phyloP scores from a whole-genome alignment of 2,113 vertebrate genomes.

The Egretta garzetta region DNA sequence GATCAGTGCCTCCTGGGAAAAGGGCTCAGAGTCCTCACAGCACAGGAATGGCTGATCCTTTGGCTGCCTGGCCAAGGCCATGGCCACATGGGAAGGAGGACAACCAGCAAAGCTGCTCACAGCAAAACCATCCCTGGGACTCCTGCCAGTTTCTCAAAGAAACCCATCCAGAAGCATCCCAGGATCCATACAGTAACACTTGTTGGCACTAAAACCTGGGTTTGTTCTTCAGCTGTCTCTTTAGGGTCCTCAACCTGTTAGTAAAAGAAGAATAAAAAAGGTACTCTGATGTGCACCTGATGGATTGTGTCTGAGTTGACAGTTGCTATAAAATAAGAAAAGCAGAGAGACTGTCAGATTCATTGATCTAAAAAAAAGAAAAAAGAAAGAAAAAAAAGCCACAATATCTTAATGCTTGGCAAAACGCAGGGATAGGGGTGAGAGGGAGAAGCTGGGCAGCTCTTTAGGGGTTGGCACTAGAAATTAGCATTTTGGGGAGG shows the following conservation, averaged over 20 bases:
- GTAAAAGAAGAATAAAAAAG: neutral
- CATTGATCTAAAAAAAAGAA: neutral
- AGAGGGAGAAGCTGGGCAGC: neutral
- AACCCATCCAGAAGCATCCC: neutral
- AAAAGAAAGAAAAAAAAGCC: neutral
- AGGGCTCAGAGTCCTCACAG: neutral
- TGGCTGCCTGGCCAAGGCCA: neutral
- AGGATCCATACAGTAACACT: neutral
- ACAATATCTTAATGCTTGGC: neutral
- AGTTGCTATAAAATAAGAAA: neutral
- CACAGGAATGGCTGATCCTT: neutral
- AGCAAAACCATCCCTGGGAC: neutral
- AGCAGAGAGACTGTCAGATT: neutral
- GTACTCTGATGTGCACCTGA: neutral
- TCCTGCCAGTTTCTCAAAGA: neutral
- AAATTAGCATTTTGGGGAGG: neutral
- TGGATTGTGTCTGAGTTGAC: neutral
- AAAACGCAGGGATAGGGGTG: neutral
- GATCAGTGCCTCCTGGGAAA: neutral
- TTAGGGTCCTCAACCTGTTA: neutral
- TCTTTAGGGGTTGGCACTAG: neutral
- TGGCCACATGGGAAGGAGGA: fast-evolving
- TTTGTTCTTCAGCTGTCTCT: neutral
- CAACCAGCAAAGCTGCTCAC: neutral
- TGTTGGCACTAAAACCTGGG: neutral